Base-by-base conservation (phyloP, 2,888 invertebrate species). In the Perizoma affinitatum region DNA sequence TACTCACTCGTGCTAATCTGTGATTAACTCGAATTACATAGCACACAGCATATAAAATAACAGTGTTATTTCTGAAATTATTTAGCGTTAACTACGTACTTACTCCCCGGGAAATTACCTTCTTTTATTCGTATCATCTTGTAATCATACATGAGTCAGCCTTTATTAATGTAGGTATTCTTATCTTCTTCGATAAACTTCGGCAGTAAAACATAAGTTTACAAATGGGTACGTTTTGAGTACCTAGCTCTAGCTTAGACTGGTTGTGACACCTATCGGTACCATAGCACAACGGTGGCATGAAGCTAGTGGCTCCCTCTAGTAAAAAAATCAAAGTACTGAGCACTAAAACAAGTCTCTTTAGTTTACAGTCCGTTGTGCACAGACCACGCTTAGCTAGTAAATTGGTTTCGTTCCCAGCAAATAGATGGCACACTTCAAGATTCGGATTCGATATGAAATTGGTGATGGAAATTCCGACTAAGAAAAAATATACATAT, bases 391-490 rank as follows among this genome's bases (percentile, higher is more conserved):
- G 10, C 7, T 6, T 1, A 36, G 34, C 5, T 4, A 46, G 5
- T 46, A 5, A 45, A 40, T 41, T 54, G 11, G 33, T 54, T 53
- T 38, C 38, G 11, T 48, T 36, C 6, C 8, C 7, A 49, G n/a
- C 9, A n/a, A 9, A 54, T 35, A 54, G 59, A 59, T 59, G 59
- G 49, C 59, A 47, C 11, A 71, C 40, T 40, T 49, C 11, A 2
- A 7, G 6, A 1, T 38, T 34, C 22, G 22, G 22, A 22, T 22
- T 22, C 22, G 3, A 22, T 22, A 22, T 22, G 22, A 22, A 22
- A 22, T 22, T 22, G 22, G 22, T 22, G 1, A 22, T 22, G 22
- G 22, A 22, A 22, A 22, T 22, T 22, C 22, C 22, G 22, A 22
- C 22, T 22, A 22, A 22, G 22, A 22, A 22, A 22, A 22, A 22